phyloP scores from a whole-genome alignment of 2,888 invertebrate genomes.

The Melinopterus prodromus region DNA sequence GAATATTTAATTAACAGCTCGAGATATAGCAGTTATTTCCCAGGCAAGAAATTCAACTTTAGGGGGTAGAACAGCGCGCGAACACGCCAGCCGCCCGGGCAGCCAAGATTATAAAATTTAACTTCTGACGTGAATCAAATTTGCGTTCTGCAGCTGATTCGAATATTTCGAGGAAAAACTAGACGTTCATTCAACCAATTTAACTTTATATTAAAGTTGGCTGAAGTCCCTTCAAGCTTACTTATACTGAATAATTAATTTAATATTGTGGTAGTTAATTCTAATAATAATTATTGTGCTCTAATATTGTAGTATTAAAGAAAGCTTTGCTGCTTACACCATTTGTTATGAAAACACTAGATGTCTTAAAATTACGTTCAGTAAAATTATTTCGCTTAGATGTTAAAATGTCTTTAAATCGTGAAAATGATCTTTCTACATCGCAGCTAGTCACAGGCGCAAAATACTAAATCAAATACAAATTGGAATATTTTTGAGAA shows the following conservation, averaged over 20 bases:
- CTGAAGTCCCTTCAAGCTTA: background rate
- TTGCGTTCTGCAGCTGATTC: background rate
- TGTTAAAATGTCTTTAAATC: no score
- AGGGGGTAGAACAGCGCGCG: background rate
- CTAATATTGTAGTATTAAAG: no score
- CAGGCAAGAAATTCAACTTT: conserved; percentile 18
- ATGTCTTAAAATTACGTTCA: no score
- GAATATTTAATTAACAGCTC: conserved; percentile 33
- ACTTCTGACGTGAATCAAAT: conserved; percentile 32
- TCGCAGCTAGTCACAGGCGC: no score
- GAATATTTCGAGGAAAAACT: background rate
- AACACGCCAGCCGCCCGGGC: background rate
- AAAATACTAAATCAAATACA: no score
- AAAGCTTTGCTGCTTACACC: no score
- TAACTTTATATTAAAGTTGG: background rate
- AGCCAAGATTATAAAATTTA: conserved; percentile 31
- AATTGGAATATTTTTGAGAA: no score
- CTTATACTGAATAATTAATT: background rate
- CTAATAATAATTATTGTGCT: no score
- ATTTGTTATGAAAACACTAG: no score
- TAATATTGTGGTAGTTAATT: background rate
- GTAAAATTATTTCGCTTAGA: no score
- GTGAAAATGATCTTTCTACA: no score
- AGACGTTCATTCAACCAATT: background rate
- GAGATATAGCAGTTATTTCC: conserved; percentile 28